These are phyloP conservation scores for Ciconia maguari DNA, from an alignment of 2,113 vertebrate species.

Conservation along the genomic window DNA sequence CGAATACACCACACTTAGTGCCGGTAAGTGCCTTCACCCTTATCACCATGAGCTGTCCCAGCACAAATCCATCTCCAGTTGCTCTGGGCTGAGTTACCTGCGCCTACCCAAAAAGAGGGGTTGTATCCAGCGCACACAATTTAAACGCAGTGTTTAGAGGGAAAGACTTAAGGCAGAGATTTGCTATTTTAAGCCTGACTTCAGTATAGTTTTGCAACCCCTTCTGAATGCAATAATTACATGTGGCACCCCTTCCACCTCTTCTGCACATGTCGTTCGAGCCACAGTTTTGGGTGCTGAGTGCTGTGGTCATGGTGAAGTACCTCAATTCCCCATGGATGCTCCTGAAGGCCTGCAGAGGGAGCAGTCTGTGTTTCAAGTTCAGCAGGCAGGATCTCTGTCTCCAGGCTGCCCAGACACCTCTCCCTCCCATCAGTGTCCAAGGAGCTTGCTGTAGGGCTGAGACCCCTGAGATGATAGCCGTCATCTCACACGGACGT, in stretches of 20 bases:
- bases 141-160: background rate
- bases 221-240: background rate
- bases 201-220: background rate
- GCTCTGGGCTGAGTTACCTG: fast-evolving
- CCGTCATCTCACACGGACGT: background rate
- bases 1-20: constrained; percentile 38
- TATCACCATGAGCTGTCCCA: background rate
- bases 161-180: background rate
- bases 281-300: background rate
- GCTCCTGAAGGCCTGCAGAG: background rate
- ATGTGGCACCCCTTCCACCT: background rate
- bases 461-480: background rate
- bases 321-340: background rate
- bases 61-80: background rate
- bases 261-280: fast-evolving
- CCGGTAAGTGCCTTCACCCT: constrained; percentile 45
- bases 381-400: background rate
- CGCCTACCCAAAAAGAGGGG: background rate
- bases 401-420: background rate
- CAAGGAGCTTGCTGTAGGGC: background rate
- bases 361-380: background rate
- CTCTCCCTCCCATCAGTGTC: background rate
- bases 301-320: background rate
- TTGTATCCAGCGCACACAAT: fast-evolving
- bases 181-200: background rate